phyloP scores from a whole-genome alignment of 2,888 invertebrate genomes.

The Blera fallax region DNA sequence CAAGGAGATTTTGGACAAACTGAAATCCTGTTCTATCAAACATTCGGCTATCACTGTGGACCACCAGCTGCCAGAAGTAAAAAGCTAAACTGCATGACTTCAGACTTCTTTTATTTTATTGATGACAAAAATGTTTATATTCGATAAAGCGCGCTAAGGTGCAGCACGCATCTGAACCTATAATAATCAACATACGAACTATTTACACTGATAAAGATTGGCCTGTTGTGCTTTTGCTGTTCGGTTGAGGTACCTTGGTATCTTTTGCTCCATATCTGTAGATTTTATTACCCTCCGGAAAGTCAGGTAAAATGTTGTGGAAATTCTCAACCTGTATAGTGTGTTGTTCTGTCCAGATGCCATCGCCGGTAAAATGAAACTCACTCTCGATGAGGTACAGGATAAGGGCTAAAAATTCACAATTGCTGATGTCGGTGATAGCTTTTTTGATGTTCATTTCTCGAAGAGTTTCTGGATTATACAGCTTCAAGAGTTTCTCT shows the following conservation, averaged over 20 bases:
- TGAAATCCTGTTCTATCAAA: constrained; percentile 82
- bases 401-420: constrained; percentile 85
- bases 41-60: constrained; percentile 77
- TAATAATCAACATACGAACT: constrained; percentile 24
- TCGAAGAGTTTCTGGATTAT: constrained; percentile 74
- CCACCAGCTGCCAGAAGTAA: constrained; percentile 72
- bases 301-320: constrained; percentile 80
- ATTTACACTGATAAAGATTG: constrained; percentile 48
- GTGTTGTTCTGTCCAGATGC: constrained; percentile 85
- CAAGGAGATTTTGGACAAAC: constrained; percentile 85
- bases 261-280: constrained; percentile 79
- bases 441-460: constrained; percentile 76
- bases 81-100: constrained; percentile 22
- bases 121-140: constrained; percentile 9
- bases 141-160: background rate
- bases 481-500: constrained; percentile 77
- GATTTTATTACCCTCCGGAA: constrained; percentile 79
- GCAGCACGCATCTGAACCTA: background rate
- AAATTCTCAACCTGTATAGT: constrained; percentile 80
- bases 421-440: constrained; percentile 80
- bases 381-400: constrained; percentile 88
- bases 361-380: constrained; percentile 89
- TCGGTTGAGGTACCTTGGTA: constrained; percentile 17
- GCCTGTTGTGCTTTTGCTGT: background rate
- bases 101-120: constrained; percentile 35